Evolutionary conservation across 2,797 vertebrate genomes (phyloP), one percentile per base, ranked within the genome.

Genomic region (Sandelia bainsii): DNA sequence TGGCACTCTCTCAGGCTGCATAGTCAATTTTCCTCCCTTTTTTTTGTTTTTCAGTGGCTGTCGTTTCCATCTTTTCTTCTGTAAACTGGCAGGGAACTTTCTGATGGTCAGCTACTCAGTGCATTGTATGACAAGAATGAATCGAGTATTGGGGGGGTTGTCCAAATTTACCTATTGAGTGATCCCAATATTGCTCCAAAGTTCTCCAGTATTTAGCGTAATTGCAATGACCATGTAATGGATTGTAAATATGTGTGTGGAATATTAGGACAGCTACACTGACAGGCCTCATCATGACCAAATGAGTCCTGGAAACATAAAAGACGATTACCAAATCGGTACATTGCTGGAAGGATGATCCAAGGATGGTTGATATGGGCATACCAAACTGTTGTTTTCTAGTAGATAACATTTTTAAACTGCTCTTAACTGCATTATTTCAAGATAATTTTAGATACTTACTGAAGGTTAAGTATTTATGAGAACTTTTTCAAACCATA

Each of bases 1-100:
- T 49, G 62, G 64, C 68, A 78, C 77, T 61, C 50, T 86, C 81
- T 79, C 60, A 74, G 44, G 39, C 69, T 49, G 64, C 73, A 62
- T 63, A 60, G 22, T 14, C 42, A 42, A 45, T 37, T 52, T 62
- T 48, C 23, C n/a, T n/a, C n/a, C n/a, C 51, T 6, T 19, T 11
- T 7, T 39, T 58, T 62, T 61, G 32, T 42, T 20, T 50, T 48
- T 46, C 59, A 27, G 25, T 25, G 59, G 5, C 27, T 32, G 40
- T 23, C 42, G 69, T 39, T 11, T 58, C 6, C 7, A 13, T 37
- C 14, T 22, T 32, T 60, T 45, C 29, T 62, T 50, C 13, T 42
- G 29, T 59, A 2, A n/a, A 8, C 19, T 49, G 17, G 8, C 29
- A 6, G 7, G 34, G 34, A 37, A 37, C 10, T 37, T 10, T 37